These are phyloP conservation scores for Xylota segnis DNA, from an alignment of 2,888 invertebrate species.

Conservation along the genomic window DNA sequence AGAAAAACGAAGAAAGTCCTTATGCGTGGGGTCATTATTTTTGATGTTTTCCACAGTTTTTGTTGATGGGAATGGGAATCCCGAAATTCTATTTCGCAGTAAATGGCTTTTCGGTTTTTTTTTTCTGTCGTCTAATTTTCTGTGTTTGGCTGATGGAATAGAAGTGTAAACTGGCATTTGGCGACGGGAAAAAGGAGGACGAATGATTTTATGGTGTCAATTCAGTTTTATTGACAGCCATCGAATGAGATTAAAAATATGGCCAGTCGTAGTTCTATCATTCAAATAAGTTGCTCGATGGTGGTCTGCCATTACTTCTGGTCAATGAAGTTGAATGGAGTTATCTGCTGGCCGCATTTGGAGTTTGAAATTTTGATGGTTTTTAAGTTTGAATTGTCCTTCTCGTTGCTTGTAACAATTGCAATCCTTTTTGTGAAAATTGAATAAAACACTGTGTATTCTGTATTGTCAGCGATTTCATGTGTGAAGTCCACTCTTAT, in stretches of 20 bases:
- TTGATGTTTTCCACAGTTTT: conserved; percentile 69
- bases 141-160: conserved; percentile 54
- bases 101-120: conserved; percentile 61
- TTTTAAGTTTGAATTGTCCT: neutral
- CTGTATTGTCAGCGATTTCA: neutral
- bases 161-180: conserved; percentile 57
- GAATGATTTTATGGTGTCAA: conserved; percentile 78
- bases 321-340: conserved; percentile 54
- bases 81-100: conserved; percentile 62
- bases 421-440: conserved; percentile 37
- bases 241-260: conserved; percentile 79
- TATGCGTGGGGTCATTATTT: conserved; percentile 75
- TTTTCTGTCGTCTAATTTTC: conserved; percentile 57
- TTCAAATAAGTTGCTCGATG: conserved; percentile 51
- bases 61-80: conserved; percentile 22
- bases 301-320: conserved; percentile 27
- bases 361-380: neutral
- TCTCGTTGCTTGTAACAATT: neutral
- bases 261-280: conserved; percentile 73
- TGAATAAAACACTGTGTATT: neutral
- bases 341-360: neutral
- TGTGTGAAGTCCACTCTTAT: conserved; percentile 13
- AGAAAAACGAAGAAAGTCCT: conserved; percentile 60
- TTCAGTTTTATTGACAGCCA: conserved; percentile 79
- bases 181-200: conserved; percentile 58